Evolutionary conservation across 2,113 vertebrate genomes (phyloP), one percentile per base, ranked within the genome.

Genomic region (Budorcas taxicolor): DNA sequence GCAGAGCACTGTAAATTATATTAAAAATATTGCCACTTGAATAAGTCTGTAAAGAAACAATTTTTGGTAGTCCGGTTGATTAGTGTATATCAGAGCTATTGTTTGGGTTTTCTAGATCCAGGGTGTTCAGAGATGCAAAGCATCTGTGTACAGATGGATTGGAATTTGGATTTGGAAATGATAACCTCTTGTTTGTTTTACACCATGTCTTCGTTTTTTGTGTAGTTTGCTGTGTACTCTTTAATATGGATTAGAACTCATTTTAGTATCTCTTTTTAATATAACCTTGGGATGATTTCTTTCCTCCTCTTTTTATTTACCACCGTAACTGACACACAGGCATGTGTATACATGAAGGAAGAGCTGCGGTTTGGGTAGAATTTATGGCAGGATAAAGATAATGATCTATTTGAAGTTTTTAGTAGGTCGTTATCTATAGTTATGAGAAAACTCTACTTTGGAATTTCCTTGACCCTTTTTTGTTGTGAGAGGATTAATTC

Each of bases 11-110:
- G 36, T 88, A 96, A 94, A 86, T 97, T 80, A 85, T 80, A 71
- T 96, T 93, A 58, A 82, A 94, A 96, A 57, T 88, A 80, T 85
- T 97, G 55, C 60, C 89, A 90, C 67, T 96, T 84, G 82, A 98
- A 27, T 83, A 83, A 95, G 85, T 94, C 64, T 21, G 84, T 96
- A 50, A 57, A 92, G 71, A 90, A 86, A 57, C 60, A 86, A 17
- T 93, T 94, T 95, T 94, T 74, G n/a, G 82, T 90, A 11, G 45
- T 91, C 88, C 67, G 88, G 60, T 93, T 94, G 82, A 92, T 97
- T 80, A 36, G 57, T 76, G 45, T 91, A 71, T 23, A 64, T 93
- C 74, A 76, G 47, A 94, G 57, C 52, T 92, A 19, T 95, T 96
- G 52, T 97, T 81, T 95, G 67, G 62, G 14, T 67, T 95, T 31